These are phyloP conservation scores for Halichondria panicea DNA, from an alignment of 37 sponge, comb jelly and placozoan species.

Conservation along the genomic window DNA sequence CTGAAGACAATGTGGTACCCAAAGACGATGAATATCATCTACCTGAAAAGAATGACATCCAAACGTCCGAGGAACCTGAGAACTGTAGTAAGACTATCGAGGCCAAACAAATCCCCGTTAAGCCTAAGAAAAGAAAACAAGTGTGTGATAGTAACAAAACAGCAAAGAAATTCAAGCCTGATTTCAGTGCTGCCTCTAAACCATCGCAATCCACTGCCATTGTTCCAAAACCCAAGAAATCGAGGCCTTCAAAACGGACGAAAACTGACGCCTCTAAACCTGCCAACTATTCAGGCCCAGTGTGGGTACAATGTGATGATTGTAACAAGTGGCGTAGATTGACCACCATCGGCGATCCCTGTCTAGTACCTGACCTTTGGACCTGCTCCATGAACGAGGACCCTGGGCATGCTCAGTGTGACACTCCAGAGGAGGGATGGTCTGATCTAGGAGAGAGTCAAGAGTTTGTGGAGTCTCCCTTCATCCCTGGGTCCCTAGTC, in stretches of 20 bases:
- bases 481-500: constrained; percentile 62
- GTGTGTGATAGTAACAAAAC: too few species aligned
- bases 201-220: neutral
- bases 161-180: neutral
- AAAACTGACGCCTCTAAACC: neutral
- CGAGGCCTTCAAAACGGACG: neutral
- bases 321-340: constrained; percentile 75
- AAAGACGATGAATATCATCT: too few species aligned
- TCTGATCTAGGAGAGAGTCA: constrained; percentile 37
- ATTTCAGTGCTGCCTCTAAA: neutral
- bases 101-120: too few species aligned
- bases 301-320: constrained; percentile 82
- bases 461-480: constrained; percentile 71
- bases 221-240: neutral
- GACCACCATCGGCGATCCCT: constrained; percentile 49
- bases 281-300: constrained; percentile 30
- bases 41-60: too few species aligned
- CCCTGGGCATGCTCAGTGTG: constrained; percentile 22
- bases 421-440: constrained; percentile 50
- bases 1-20: too few species aligned
- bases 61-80: too few species aligned
- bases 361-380: constrained; percentile 58
- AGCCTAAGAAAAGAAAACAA: too few species aligned
- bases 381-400: constrained; percentile 72
- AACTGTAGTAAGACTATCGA: too few species aligned